Percentiles rank a stretch among this genome's conserved stretches.
phyloP scores from a whole-genome alignment of 2,113 vertebrate genomes.

The Silurus meridionalis region DNA sequence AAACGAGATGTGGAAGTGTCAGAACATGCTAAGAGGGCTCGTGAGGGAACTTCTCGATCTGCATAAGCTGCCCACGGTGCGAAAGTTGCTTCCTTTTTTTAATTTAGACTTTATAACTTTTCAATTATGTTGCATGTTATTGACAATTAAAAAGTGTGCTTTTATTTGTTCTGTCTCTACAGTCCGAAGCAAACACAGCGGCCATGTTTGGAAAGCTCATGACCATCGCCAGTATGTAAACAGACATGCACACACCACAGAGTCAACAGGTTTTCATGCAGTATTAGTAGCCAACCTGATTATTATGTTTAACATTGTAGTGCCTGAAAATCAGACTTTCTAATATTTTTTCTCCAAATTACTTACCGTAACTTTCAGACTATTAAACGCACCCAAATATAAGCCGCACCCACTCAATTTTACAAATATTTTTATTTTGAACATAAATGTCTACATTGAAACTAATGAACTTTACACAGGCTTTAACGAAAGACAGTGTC shows the following conservation, averaged over 20 bases:
- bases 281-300: neutral
- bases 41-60: constrained; percentile 94
- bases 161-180: constrained; percentile 24
- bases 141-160: neutral
- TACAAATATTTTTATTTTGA: no score
- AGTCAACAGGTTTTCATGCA: neutral
- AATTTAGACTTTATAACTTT: neutral
- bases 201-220: constrained; percentile 97
- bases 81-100: constrained; percentile 32
- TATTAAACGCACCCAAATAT: no score
- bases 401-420: no score
- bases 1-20: constrained; percentile 99
- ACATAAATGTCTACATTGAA: no score
- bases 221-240: constrained; percentile 93
- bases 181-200: constrained; percentile 94
- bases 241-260: neutral
- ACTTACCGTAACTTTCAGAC: no score
- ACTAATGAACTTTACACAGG: no score
- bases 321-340: no score
- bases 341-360: no score
- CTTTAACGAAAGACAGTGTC: no score
- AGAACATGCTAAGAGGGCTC: constrained; percentile 95
- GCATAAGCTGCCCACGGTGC: constrained; percentile 92
- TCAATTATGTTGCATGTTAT: neutral
- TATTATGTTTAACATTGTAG: neutral